Percentiles rank a stretch among this genome's conserved stretches.
Conservation (phyloP, 2,797 vertebrate genomes). For the Lacerta bilineata region DNA sequence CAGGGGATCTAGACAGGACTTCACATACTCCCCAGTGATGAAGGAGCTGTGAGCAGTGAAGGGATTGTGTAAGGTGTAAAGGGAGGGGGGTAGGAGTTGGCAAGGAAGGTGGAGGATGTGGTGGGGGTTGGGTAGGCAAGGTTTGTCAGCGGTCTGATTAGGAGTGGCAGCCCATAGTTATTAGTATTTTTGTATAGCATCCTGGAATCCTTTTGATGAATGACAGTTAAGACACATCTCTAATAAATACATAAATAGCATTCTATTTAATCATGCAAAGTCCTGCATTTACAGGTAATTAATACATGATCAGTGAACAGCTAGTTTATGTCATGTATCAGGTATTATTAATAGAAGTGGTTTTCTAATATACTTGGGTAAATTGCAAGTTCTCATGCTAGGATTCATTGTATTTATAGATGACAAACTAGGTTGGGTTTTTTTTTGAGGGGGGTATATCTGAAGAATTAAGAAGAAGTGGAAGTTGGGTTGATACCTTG, state of each 20-base stretch:
- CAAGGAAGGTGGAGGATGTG: too few relatives aligned
- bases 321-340: constrained; percentile 1
- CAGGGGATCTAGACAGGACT: too few relatives aligned
- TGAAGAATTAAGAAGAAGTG: neutral
- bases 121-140: too few relatives aligned
- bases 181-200: too few relatives aligned
- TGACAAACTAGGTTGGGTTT: neutral
- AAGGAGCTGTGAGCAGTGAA: too few relatives aligned
- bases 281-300: constrained; percentile 43
- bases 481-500: constrained; percentile 1
- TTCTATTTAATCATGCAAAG: constrained; percentile 19
- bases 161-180: too few relatives aligned
- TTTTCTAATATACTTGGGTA: neutral
- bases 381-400: constrained; percentile 4
- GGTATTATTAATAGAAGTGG: constrained; percentile 13
- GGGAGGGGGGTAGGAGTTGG: too few relatives aligned
- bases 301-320: constrained; percentile 12
- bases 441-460: neutral
- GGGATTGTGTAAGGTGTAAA: too few relatives aligned
- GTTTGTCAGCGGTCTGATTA: too few relatives aligned
- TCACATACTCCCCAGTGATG: too few relatives aligned
- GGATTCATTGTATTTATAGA: neutral
- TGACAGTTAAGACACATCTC: too few relatives aligned
- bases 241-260: neutral
- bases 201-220: too few relatives aligned